phyloP scores from a whole-genome alignment of 2,888 invertebrate genomes.

The Portevinia maculata region DNA sequence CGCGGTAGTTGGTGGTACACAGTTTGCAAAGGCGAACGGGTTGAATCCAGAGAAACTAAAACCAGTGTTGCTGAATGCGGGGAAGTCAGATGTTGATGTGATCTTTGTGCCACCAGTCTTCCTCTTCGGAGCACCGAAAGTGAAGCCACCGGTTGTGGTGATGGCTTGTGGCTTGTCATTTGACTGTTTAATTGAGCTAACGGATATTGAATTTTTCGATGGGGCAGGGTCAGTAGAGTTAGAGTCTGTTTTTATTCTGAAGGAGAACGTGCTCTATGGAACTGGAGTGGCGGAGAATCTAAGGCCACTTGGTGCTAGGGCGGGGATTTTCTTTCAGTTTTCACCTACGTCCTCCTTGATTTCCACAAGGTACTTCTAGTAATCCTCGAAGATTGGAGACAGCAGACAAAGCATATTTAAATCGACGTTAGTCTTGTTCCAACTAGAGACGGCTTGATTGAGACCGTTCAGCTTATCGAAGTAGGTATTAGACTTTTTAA shows the following conservation, averaged over 20 bases:
- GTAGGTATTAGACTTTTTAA: slow-evolving; percentile 83
- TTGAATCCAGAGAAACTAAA: slow-evolving; percentile 86
- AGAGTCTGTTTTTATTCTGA: slow-evolving; percentile 61
- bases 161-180: slow-evolving; percentile 55
- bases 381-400: slow-evolving; percentile 93
- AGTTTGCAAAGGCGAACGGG: slow-evolving; percentile 86
- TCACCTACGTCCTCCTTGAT: slow-evolving; percentile 84
- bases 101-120: slow-evolving; percentile 73
- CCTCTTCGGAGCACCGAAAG: slow-evolving; percentile 73
- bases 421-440: slow-evolving; percentile 93
- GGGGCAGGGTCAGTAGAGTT: slow-evolving; percentile 39
- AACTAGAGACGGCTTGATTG: slow-evolving; percentile 91
- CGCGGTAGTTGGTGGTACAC: slow-evolving; percentile 77
- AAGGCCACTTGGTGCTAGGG: slow-evolving; percentile 25
- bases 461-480: slow-evolving; percentile 89
- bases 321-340: neutral
- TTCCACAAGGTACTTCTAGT: slow-evolving; percentile 88
- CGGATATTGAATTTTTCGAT: slow-evolving; percentile 72
- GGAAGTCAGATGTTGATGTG: slow-evolving; percentile 57
- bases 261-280: slow-evolving; percentile 67
- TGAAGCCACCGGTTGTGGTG: slow-evolving; percentile 65
- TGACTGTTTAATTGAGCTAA: slow-evolving; percentile 47
- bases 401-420: slow-evolving; percentile 92
- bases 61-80: slow-evolving; percentile 78
- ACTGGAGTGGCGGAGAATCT: slow-evolving; percentile 39